Percentiles rank a stretch among this genome's conserved stretches.
phyloP scores from a whole-genome alignment of 2,113 vertebrate genomes.

The Neotoma lepida region DNA sequence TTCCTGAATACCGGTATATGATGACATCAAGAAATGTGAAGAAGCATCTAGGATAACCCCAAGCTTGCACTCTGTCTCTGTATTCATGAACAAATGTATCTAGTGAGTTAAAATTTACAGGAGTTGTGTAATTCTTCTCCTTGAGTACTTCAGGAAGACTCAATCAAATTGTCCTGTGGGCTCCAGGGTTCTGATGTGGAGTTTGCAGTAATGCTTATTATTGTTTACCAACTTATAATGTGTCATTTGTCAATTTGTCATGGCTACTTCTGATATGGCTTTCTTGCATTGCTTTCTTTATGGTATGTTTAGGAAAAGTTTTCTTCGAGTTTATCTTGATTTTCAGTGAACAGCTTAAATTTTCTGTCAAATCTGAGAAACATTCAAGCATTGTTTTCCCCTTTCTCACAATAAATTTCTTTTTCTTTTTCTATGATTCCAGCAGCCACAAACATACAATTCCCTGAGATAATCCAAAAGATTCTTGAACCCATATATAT shows the following conservation, averaged over 20 bases:
- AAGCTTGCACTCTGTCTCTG: background rate
- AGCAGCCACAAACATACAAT: background rate
- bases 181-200: background rate
- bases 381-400: background rate
- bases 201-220: background rate
- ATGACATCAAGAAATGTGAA: background rate
- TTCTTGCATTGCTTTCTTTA: slow-evolving; percentile 9
- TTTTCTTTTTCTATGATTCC: background rate
- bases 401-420: background rate
- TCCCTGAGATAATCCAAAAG: background rate
- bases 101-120: background rate
- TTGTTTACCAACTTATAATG: background rate
- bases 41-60: background rate
- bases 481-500: background rate
- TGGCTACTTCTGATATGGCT: background rate
- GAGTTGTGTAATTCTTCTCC: background rate
- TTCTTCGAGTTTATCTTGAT: background rate
- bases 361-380: background rate
- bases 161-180: background rate
- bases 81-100: background rate
- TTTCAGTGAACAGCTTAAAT: background rate
- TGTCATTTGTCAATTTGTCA: background rate
- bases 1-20: background rate
- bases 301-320: background rate
- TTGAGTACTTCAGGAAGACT: background rate